phyloP scores from a whole-genome alignment of 1,140 invertebrate species.

The Penaeus chinensis region DNA sequence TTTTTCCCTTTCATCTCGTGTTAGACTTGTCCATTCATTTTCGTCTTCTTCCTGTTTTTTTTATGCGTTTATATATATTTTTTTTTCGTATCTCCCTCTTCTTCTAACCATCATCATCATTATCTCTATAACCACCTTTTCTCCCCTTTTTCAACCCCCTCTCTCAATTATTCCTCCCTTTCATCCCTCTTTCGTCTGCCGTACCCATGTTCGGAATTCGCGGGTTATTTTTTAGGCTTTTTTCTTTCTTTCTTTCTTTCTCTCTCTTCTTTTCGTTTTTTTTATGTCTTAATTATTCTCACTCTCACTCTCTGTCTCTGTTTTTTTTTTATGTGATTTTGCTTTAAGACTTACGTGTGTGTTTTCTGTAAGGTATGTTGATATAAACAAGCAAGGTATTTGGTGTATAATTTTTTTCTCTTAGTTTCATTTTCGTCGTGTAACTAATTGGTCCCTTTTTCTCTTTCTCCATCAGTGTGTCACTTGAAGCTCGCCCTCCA shows the following conservation, averaged over 20 bases:
- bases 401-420: neutral
- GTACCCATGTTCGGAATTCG: too few relatives aligned
- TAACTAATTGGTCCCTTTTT: neutral
- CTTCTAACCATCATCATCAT: neutral
- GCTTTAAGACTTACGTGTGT: too few relatives aligned
- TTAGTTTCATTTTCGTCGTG: neutral
- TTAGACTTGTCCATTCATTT: neutral
- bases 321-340: too few relatives aligned
- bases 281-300: too few relatives aligned
- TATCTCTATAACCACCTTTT: neutral
- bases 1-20: neutral
- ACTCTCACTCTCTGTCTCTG: too few relatives aligned
- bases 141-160: neutral
- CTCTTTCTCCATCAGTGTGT: slow-evolving; percentile 52
- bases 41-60: neutral
- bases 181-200: neutral
- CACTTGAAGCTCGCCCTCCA: slow-evolving; percentile 60
- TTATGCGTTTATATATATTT: too few relatives aligned
- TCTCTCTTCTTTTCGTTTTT: too few relatives aligned
- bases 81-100: neutral
- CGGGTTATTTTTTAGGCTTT: too few relatives aligned
- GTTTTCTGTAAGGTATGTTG: too few relatives aligned
- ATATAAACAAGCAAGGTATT: too few relatives aligned
- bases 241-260: too few relatives aligned
- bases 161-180: neutral